phyloP scores from a whole-genome alignment of 2,888 invertebrate species.

The Drosophila austrosaltans region DNA sequence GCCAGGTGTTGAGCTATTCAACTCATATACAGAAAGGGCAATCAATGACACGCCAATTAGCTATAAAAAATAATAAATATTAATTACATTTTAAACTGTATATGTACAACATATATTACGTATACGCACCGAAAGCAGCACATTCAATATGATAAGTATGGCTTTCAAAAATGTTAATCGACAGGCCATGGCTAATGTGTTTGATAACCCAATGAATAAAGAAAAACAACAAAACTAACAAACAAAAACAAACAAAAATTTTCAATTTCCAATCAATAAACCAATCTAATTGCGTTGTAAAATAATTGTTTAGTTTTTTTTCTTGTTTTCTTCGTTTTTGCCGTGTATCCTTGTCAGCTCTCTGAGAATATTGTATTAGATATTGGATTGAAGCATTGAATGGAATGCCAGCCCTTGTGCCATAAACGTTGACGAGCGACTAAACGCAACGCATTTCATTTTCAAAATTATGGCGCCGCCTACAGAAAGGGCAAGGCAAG shows the following conservation, averaged over 20 bases:
- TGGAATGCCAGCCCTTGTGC: constrained; percentile 60
- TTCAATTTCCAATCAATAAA: constrained; percentile 57
- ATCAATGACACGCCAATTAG: constrained; percentile 76
- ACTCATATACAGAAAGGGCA: constrained; percentile 76
- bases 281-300: constrained; percentile 44
- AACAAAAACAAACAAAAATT: neutral
- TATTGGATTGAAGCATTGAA: neutral
- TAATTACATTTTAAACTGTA: neutral
- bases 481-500: constrained; percentile 39
- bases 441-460: constrained; percentile 63
- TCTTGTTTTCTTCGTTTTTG: constrained; percentile 3
- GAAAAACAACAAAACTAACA: neutral
- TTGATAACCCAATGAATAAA: neutral
- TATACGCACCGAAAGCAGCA: constrained; percentile 79
- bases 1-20: constrained; percentile 78
- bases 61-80: constrained; percentile 42
- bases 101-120: constrained; percentile 40
- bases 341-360: constrained; percentile 20
- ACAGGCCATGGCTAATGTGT: constrained; percentile 65
- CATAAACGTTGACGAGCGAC: constrained; percentile 67
- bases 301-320: constrained; percentile 25
- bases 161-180: constrained; percentile 73
- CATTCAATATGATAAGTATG: constrained; percentile 74
- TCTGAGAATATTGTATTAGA: constrained; percentile 3
- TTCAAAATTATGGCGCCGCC: constrained; percentile 70